Base-by-base conservation (phyloP, 2,113 vertebrate genomes). In the Elephantulus edwardii region DNA sequence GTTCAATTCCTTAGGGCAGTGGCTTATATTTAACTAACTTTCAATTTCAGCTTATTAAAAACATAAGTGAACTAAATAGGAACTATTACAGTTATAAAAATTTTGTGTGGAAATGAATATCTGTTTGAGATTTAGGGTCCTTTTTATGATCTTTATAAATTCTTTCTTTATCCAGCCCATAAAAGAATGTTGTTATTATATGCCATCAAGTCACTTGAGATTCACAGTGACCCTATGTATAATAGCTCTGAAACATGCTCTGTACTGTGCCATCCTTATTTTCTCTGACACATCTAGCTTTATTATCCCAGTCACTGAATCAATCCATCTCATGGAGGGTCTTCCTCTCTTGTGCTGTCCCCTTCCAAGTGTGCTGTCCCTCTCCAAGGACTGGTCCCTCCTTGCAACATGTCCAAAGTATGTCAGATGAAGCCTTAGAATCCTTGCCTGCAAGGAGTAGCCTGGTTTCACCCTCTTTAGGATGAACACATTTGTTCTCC, bases 21-120 rank as follows among this genome's bases (percentile, higher is more conserved):
- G 30, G 33, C 68, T 77, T 90, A 84, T 82, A 56, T 52, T 74
- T n/a, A 76, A 86, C 58, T 72, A 75, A 44, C 33, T 91, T 84
- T 4, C 35, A 62, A 52, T 74, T 78, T 56, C 24, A 79, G 12
- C 10, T 66, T 75, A 83, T 70, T 66, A 77, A 79, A 93, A 85
- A 89, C 11, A 68, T 24, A 71, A 83, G 58, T 68, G 77, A 74
- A 75, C 33, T 64, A 88, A 81, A 58, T 70, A 92, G 83, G 40
- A 76, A 40, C 24, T 40, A 76, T 30, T 54, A 42, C 3, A 17
- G 20, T 78, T 77, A 14, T n/a, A 14, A 52, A 64, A 64, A 56
- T 66, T 82, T 1, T 74, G n/a, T 60, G 84, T 33, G 66, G 14
- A 58, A 93, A 70, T 79, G 76, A 75, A 48, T n/a, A 13, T 60